phyloP scores from a whole-genome alignment of 2,888 invertebrate genomes.

The Agelastica alni region DNA sequence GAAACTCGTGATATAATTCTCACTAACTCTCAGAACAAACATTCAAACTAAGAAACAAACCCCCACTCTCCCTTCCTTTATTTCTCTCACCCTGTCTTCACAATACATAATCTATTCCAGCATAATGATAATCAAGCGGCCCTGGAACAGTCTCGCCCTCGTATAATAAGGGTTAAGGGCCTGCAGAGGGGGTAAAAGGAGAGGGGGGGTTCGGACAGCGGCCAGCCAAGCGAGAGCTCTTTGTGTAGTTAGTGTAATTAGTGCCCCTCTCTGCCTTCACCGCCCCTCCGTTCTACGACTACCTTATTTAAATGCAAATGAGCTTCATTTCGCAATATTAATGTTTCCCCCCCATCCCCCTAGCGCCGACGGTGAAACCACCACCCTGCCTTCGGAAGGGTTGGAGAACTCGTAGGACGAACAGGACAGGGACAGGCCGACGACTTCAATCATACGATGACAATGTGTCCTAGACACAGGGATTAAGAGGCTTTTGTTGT shows the following conservation, averaged over 20 bases:
- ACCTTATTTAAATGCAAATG: conserved; percentile 89
- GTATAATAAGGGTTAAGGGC: conserved; percentile 49
- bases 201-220: conserved; percentile 53
- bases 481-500: conserved; percentile 30
- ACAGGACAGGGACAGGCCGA: conserved; percentile 38
- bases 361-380: conserved; percentile 36
- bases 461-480: conserved; percentile 30
- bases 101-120: conserved; percentile 55
- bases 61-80: conserved; percentile 9
- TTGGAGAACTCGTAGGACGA: conserved; percentile 39
- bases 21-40: conserved; percentile 19
- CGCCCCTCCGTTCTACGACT: conserved; percentile 49
- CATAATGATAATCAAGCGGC: conserved; percentile 56
- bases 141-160: conserved; percentile 50
- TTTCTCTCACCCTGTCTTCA: conserved; percentile 24
- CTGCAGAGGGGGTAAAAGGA: conserved; percentile 33
- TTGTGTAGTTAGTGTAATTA: conserved; percentile 61
- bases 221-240: conserved; percentile 59
- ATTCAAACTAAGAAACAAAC: conserved; percentile 33
- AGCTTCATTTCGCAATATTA: conserved; percentile 89
- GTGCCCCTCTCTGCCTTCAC: conserved; percentile 51
- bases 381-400: conserved; percentile 40
- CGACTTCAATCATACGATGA: conserved; percentile 40
- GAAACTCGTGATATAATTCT: conserved; percentile 20
- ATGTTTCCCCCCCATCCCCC: conserved; percentile 67